Base-by-base conservation (phyloP, 2,797 vertebrate species). In the Sus cebifrons region DNA sequence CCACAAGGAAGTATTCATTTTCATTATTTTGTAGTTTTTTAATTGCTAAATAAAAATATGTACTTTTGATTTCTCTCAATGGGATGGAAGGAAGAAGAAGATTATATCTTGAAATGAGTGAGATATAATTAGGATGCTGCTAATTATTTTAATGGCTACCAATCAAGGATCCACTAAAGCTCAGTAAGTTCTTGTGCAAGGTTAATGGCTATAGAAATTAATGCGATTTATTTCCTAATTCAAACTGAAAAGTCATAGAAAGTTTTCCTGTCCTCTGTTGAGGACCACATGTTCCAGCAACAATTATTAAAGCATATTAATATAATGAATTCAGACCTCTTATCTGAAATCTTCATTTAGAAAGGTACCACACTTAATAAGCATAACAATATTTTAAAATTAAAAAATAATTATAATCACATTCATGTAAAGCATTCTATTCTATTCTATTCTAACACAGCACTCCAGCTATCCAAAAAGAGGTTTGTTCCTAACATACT, bases 131-230 rank as follows among this genome's bases (percentile, higher is more conserved):
- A 95, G 54, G 21, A 92, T 85, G 11, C 13, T 94, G 21, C 68
- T 95, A 96, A 96, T 96, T 97, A 82, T 85, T 93, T 97, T 95
- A 94, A 96, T 95, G 83, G 67, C 44, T 92, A 87, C 52, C 27
- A 89, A 93, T 95, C 87, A 96, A 92, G 36, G 56, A 89, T 74
- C 1, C 32, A 78, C 71, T 93, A 95, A 96, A 94, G 44, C 75
- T 95, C 62, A 78, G 36, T 95, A 78, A 92, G 64, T 95, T 96
- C 87, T 93, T 78, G 27, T 49, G 12, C 84, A 96, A 97, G 94
- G 89, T 96, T 96, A 97, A 96, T 95, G 62, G 40, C 82, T 94
- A 95, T 58, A 95, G 77, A 98, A 97, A 95, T 95, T 82, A 96
- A 95, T 82, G 97, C 5, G 0, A 96, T 97, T 96, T 87, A 94